A percentile compares a stretch with the other conserved stretches of the same genome.
These are phyloP conservation scores for Antidorcas marsupialis DNA, from an alignment of 2,113 vertebrate genomes.

Conservation along the genomic window DNA sequence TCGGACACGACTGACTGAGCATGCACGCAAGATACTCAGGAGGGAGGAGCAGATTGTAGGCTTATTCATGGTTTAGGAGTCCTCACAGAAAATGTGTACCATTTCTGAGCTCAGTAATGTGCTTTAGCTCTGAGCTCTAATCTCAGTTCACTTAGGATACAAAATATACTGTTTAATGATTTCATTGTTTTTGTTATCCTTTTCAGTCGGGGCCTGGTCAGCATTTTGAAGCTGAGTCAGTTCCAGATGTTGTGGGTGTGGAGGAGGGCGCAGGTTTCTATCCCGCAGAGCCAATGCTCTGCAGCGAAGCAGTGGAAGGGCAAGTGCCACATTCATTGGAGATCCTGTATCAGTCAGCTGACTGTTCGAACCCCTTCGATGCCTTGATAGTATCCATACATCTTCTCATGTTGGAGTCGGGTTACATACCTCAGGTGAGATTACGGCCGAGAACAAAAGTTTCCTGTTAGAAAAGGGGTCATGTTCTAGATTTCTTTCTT, in stretches of 20 bases:
- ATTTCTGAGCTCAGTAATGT: not conserved
- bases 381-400: constrained; percentile 87
- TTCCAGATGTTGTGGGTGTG: constrained; percentile 67
- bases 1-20: accelerated
- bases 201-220: constrained; percentile 77
- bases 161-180: not conserved
- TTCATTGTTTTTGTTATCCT: constrained; percentile 20
- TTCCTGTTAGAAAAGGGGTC: not conserved
- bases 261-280: constrained; percentile 68
- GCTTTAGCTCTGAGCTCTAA: not conserved
- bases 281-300: constrained; percentile 91
- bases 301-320: constrained; percentile 87
- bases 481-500: not conserved
- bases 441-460: not conserved
- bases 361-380: constrained; percentile 79
- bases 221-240: constrained; percentile 59
- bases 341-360: constrained; percentile 84
- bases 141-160: not conserved
- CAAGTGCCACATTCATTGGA: constrained; percentile 90
- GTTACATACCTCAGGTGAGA: constrained; percentile 89
- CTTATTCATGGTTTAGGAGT: not conserved
- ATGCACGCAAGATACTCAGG: not conserved
- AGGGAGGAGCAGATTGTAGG: not conserved
- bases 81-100: not conserved
- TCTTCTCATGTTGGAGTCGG: constrained; percentile 94